Conservation (phyloP, 1,140 invertebrate species). For the Drosophila aff. region DNA sequence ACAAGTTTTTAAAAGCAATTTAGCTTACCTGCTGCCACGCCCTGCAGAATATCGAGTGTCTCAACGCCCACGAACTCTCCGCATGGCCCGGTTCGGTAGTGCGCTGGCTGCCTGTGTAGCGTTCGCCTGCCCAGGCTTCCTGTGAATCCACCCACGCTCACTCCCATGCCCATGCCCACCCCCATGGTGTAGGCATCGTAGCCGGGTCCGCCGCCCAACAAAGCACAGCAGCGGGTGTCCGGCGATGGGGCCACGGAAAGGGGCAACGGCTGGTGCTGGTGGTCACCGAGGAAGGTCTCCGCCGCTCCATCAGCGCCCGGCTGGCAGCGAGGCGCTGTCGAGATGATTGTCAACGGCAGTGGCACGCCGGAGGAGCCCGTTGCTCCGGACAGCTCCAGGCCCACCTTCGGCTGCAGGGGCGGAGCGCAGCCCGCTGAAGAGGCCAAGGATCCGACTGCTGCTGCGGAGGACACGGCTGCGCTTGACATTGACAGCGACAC, state of each 20-base stretch:
- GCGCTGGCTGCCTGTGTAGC: conserved; percentile 56
- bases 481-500: conserved; percentile 49
- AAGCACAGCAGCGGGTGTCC: conserved; percentile 74
- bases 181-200: conserved; percentile 50
- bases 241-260: conserved; percentile 72
- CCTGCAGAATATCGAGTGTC: conserved; percentile 82
- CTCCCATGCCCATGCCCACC: conserved; percentile 21
- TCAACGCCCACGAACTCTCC: conserved; percentile 79
- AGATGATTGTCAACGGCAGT: conserved; percentile 84
- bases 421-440: conserved; percentile 21
- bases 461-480: conserved; percentile 45
- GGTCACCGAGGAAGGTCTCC: conserved; percentile 68
- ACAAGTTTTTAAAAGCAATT: no score
- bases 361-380: conserved; percentile 48
- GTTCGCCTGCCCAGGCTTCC: conserved; percentile 71
- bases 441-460: conserved; percentile 35
- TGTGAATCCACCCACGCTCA: conserved; percentile 52
- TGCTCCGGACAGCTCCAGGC: conserved; percentile 58
- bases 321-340: conserved; percentile 79
- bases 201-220: conserved; percentile 53
- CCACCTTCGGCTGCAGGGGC: conserved; percentile 61
- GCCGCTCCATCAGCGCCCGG: conserved; percentile 33
- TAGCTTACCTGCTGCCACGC: conserved; percentile 68
- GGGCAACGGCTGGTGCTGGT: conserved; percentile 56
- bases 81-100: conserved; percentile 44